Evolutionary conservation across 2,113 vertebrate genomes (phyloP), one percentile per base, ranked within the genome.

Genomic region (Vulpes lagopus): DNA sequence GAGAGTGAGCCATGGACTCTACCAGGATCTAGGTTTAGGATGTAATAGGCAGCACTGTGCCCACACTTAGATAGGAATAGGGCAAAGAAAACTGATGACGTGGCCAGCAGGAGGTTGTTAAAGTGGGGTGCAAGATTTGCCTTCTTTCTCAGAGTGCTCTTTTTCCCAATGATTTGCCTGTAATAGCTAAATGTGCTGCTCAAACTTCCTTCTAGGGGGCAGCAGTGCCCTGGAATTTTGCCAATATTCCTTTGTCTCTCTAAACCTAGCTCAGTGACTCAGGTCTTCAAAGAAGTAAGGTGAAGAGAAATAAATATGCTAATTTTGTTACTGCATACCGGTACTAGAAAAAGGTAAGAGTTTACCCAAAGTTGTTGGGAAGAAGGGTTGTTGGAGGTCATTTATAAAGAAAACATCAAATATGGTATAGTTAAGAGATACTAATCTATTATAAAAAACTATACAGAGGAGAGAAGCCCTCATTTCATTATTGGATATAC

Each of bases 141-240:
- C 17, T 12, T 59, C 25, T n/a, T 67, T 11, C 71, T 91, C 38
- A 71, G 17, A 67, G n/a, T 11, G 25, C 22, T 79, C 30, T 38
- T 87, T 74, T 57, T 74, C 74, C 17, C 62, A 82, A 82, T 25
- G 8, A 51, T 64, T 32, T 81, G 27, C 57, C 16, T 60, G 2
- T 8, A 27, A 19, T 32, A 19, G 25, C 93, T 35, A 87, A 82
- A 74, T 92, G 85, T 69, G 22, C 53, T 95, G 9, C 91, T 83
- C 55, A 64, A 23, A 62, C 22, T 93, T 96, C 82, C 85, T 95
- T 96, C 93, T 83, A 97, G 94, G 81, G 94, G 95, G 92, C 90
- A 97, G 95, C 78, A 96, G 57, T 62, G 62, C 12, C 17, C 85
- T 97, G 84, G 83, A 91, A 53, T 96, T 94, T 95, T 94, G 92